Evolutionary conservation across 92 coral and sea anemone species (phyloP), one percentile per base, ranked within the genome.

Genomic region (Umimayanthus kanabou): DNA sequence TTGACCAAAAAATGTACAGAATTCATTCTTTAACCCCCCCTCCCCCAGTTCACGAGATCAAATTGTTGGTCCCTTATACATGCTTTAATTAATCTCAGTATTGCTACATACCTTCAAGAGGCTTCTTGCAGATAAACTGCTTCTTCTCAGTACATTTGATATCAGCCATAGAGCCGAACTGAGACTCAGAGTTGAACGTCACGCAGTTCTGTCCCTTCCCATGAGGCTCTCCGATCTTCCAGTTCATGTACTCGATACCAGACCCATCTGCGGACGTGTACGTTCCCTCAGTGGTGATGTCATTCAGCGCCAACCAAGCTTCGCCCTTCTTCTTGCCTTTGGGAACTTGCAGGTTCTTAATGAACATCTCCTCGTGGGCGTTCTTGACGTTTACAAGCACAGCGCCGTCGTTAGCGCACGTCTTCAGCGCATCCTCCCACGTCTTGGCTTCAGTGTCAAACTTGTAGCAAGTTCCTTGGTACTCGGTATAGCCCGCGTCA

Each of bases 151-250:
- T 91, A 55, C 98, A 95, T 29, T 92, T 88, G 25, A 73, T 85
- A 89, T 95, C 98, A 58, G 89, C 88, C 93, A 91, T 89, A 20
- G 94, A 80, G 43, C 98, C 98, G 58, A 91, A 86, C 45, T 81
- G 81, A 39, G 98, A 94, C 33, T 70, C 40, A 42, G 87, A 73
- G 6, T 93, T 77, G 26, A 92, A 77, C 14, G 91, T 93, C 11
- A 95, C 96, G 29, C 98, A 95, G 86, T 95, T 95, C 39, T 93
- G 92, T n/a, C 87, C 80, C 85, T 93, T 93, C 25, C 98, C 98
- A 13, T 92, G 94, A 16, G 98, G 98, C 76, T 93, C 94, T 10
- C 96, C 98, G 20, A 88, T 80, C 55, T 84, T 92, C 98, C 98
- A 95, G 88, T 95, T 91, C 94, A 95, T 88, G 80, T 88, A 91